Percentiles rank a stretch among this genome's conserved stretches.
phyloP scores from a whole-genome alignment of 2,797 vertebrate species.

The Pyrocephalus nanus region DNA sequence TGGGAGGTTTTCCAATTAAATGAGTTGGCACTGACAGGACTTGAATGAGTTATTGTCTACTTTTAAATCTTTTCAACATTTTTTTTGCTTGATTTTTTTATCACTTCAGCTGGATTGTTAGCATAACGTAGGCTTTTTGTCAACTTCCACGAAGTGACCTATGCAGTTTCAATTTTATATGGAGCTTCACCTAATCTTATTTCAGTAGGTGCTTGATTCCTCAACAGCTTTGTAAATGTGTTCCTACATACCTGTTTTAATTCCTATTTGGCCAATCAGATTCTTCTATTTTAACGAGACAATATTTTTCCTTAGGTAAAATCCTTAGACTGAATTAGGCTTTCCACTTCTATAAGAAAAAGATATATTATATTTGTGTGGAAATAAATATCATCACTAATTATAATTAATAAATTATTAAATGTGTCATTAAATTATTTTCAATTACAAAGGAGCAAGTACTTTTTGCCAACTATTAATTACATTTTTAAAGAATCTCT shows the following conservation, averaged over 20 bases:
- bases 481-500: constrained; percentile 1
- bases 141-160: background rate
- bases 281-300: background rate
- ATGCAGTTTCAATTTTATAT: background rate
- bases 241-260: background rate
- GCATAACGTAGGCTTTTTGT: background rate
- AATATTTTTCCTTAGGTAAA: background rate
- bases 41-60: background rate
- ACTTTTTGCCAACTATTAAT: background rate
- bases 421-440: background rate
- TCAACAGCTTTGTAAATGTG: background rate
- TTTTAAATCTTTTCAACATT: background rate
- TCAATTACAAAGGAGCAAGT: background rate
- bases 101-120: background rate
- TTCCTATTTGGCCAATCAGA: background rate
- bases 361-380: background rate
- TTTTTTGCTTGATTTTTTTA: constrained; percentile 2
- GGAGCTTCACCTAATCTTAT: background rate
- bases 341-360: background rate
- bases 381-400: background rate
- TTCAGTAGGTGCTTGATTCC: background rate
- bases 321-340: background rate
- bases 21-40: background rate
- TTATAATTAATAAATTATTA: background rate
- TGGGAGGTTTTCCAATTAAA: constrained; percentile 33